Evolutionary conservation across 2,113 vertebrate species (phyloP).

Genomic region (Carassius gibelio): DNA sequence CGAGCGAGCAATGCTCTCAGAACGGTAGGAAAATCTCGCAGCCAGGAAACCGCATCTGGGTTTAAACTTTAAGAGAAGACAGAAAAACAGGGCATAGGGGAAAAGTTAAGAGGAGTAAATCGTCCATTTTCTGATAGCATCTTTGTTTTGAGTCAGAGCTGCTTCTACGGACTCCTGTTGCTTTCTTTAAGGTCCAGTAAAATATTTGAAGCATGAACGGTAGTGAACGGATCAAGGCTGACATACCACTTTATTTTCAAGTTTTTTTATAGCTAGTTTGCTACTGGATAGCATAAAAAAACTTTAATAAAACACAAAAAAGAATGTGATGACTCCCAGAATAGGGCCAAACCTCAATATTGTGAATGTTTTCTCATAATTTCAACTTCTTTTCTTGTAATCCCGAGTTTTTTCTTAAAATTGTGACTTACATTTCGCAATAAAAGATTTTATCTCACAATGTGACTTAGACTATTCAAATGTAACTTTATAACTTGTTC

Average conservation of each 20-base stretch:
- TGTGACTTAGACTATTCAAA: neutral
- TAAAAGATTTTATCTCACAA: neutral
- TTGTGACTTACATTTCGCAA: neutral
- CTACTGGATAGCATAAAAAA: neutral
- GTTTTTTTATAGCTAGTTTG: neutral
- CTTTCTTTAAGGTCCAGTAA: neutral
- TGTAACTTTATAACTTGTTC: neutral
- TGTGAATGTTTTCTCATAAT: neutral
- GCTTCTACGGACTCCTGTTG: neutral
- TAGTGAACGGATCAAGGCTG: neutral
- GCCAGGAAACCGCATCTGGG: constrained; percentile 7
- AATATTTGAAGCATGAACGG: neutral
- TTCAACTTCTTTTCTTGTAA: neutral
- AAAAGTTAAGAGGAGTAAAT: constrained; percentile 8
- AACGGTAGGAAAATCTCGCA: constrained; percentile 2
- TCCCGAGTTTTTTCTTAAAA: neutral
- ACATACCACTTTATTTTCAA: neutral
- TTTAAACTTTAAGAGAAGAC: constrained; percentile 6
- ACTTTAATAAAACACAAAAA: constrained; percentile 1
- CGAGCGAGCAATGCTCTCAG: neutral
- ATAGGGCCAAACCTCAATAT: neutral
- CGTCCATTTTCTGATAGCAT: constrained; percentile 52
- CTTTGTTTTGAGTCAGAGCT: constrained; percentile 42
- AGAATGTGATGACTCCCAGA: neutral
- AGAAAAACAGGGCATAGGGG: neutral